These are phyloP conservation scores for Minunthozetes semirufus DNA, from an alignment of 2,888 invertebrate species.

Conservation along the genomic window DNA sequence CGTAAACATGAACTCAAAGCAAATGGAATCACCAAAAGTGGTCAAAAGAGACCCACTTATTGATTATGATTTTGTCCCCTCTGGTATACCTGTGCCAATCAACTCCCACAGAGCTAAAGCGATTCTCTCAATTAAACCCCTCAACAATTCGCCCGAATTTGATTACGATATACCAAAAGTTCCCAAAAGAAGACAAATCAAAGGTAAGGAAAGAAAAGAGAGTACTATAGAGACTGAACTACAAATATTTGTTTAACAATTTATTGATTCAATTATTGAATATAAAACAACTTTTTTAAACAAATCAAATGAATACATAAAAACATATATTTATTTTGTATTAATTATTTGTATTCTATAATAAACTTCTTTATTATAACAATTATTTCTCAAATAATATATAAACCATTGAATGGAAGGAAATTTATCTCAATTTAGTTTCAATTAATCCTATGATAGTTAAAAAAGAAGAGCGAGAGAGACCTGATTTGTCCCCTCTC, in stretches of 20 bases:
- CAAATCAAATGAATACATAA: too few species aligned
- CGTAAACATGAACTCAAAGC: not conserved
- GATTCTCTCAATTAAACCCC: not conserved
- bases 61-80: slow-evolving; percentile 17
- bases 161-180: slow-evolving; percentile 19
- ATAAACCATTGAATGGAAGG: too few species aligned
- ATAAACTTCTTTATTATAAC: too few species aligned
- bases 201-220: not conserved
- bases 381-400: too few species aligned
- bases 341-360: too few species aligned
- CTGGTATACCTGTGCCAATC: slow-evolving; percentile 8
- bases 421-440: too few species aligned
- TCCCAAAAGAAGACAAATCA: not conserved
- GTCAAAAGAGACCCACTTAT: slow-evolving; percentile 9
- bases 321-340: too few species aligned
- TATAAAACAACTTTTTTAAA: too few species aligned
- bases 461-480: too few species aligned
- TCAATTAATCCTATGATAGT: too few species aligned
- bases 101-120: not conserved
- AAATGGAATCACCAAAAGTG: not conserved
- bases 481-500: too few species aligned
- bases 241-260: not conserved
- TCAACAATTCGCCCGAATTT: not conserved
- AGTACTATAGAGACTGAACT: not conserved
- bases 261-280: too few species aligned